Evolutionary conservation across 2,888 invertebrate species (phyloP), one percentile per base, ranked within the genome.

Genomic region (Philonicus albiceps): DNA sequence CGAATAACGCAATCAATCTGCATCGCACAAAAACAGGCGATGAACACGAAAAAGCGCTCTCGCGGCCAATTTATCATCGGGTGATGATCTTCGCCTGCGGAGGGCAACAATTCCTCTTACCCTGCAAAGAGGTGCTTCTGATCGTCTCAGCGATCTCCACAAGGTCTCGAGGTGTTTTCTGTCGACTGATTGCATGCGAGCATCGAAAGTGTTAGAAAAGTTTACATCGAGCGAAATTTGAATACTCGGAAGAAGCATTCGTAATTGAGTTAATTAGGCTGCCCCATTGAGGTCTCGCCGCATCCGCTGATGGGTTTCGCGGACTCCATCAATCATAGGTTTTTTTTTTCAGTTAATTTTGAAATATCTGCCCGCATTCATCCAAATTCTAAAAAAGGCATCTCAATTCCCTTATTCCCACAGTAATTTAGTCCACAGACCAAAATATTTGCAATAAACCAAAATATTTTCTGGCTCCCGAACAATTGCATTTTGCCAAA

Each of bases 1-100:
- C 55, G 81, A 81, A 81, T 19, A 81, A n/a, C 81, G 81, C 55
- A 81, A 81, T 81, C 81, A 81, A 81, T 81, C 81, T 81, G 55
- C 81, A 19, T 31, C n/a, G 43, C 19, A 37, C 55, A 81, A 55
- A 31, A 55, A 64, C 81, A 37, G 37, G 81, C 81, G 55, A 31
- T 89, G 89, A 91, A 91, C 91, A 92, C 89, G 91, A 87, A 92
- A 91, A 92, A 88, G 91, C 91, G 91, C 91, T 91, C 91, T 91
- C 90, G 90, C 90, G 89, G 53, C 90, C 90, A 91, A 91, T 92
- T 92, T 91, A 91, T 91, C 91, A 91, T 90, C 90, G 90, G 90
- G 89, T 90, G 90, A 89, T 90, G 90, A 91, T 91, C 91, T 90
- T 89, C 86, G 87, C 85, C 85, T 81, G 73, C 72, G 87, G 87